Base-by-base conservation (phyloP, 1,140 invertebrate genomes). In the Homalodisca vitripennis region DNA sequence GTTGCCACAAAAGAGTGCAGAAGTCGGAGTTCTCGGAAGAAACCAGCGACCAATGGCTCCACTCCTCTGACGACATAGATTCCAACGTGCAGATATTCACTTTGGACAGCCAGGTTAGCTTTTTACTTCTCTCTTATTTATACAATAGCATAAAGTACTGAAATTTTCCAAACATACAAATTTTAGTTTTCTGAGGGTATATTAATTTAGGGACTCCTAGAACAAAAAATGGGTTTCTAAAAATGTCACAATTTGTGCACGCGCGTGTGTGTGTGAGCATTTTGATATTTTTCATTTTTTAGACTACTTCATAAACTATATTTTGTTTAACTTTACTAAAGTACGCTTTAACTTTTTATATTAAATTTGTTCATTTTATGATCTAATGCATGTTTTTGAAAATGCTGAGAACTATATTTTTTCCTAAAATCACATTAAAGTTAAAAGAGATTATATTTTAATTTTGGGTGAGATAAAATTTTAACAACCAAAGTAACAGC, bases 1-100 rank as follows among this genome's bases (percentile, higher is more conserved):
- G 86, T 78, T 88, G 85, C 73, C 85, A 87, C 78, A 69, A 64
- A 24, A 41, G 68, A 20, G 41, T 64, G 26, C 30, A 69, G 26
- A 69, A 69, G 57, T 24, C 66, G n/a, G 66, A 67, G 2, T 67
- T 29, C 26, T 3, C 20, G 55, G 48, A 67, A 17, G 6, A 6
- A 6, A 27, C 27, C 3, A 57, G 51, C 22, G 55, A 62, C 0
- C 68, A 64, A 22, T 48, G 57, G 55, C 34, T 69, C 27, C 57
- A 69, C 12, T 34, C 57, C n/a, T 6, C 20, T 3, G 34, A 6
- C 17, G 34, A 41, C 17, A 41, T 10, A n/a, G 68, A 69, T 34
- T 69, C 68, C 30, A 69, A 34, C 1, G 12, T 69, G 41, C 68
- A 69, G 29, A 34, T 69, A 12, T 69, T 69, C 31, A 69, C 68